phyloP scores from a whole-genome alignment of 2,113 vertebrate genomes.

The Albula glossodonta region DNA sequence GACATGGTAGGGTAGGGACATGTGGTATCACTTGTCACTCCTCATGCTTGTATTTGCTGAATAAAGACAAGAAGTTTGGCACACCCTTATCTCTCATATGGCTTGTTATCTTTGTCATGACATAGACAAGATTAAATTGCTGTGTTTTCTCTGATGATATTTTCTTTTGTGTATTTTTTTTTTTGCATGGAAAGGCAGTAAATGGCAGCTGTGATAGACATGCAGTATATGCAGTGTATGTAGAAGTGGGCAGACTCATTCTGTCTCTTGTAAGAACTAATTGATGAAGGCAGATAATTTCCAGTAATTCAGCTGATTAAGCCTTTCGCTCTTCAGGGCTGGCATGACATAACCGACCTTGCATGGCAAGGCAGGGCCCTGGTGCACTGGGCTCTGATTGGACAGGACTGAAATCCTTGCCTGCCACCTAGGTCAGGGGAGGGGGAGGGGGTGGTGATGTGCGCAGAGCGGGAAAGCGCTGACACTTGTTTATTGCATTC shows the following conservation, averaged over 20 bases:
- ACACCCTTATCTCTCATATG: neutral
- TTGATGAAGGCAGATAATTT: conserved; percentile 68
- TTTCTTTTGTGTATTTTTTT: too few species aligned
- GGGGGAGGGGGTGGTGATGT: neutral
- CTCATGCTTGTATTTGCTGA: neutral
- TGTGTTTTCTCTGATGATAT: too few species aligned
- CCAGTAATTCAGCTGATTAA: conserved; percentile 70
- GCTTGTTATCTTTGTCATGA: neutral
- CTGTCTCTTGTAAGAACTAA: conserved; percentile 49
- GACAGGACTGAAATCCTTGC: neutral
- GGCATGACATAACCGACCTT: conserved; percentile 59
- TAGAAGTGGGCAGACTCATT: too few species aligned
- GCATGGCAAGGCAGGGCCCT: too few species aligned
- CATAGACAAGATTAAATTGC: too few species aligned
- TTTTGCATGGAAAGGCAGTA: too few species aligned
- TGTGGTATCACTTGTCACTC: neutral
- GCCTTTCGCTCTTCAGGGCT: conserved; percentile 62
- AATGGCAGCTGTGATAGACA: too few species aligned
- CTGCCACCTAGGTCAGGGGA: neutral
- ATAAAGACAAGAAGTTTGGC: neutral
- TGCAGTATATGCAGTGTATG: too few species aligned
- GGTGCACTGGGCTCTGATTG: conserved; percentile 2
- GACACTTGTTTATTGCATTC: conserved; percentile 48
- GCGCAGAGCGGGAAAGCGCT: conserved; percentile 23
- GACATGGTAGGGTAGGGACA: neutral